Base-by-base conservation (phyloP, 2,113 vertebrate genomes). In the Vanacampus margaritifer region DNA sequence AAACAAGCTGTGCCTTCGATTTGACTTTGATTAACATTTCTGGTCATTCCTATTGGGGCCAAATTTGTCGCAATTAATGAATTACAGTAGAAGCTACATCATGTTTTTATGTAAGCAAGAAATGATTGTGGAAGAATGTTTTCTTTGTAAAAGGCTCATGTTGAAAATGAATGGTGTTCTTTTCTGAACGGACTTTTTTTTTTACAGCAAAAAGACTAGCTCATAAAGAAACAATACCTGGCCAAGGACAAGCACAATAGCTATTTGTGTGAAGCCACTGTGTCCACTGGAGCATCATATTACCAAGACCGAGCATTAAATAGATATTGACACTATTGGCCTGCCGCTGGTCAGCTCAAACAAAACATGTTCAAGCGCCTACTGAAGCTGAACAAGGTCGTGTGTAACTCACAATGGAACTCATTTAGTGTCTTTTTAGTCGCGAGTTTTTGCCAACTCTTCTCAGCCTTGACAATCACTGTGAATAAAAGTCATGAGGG, bases 251-350 rank as follows among this genome's bases (percentile, higher is more conserved):
- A 10, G 61, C 16, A 64, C 37, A 39, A 57, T 72, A 69, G 73
- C 75, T 69, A 72, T 58, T 79, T 39, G 46, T 66, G 66, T 74
- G 71, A 51, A 60, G 48, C 36, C 39, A 37, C 16, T 74, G 78
- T 76, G 73, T 56, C 61, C 71, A 65, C 13, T 67, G 77, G 75
- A 73, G 83, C 78, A 46, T 79, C 75, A 19, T 63, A 72, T 76
- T 72, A 85, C 64, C 68, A 61, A 71, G 78, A 83, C 75, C 56
- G 75, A 78, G 74, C 74, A 54, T 69, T 59, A 67, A 76, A 78
- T 75, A 70, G 43, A 68, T 73, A 71, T 28, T 86, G 86, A 90
- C 82, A 87, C 80, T 12, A 60, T 10, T 13, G 28, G 28, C 28
- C 28, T 59, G 62, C 16, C 35, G 64, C 57, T 21, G 65, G 75